phyloP scores from a whole-genome alignment of 2,113 vertebrate species.

The Formicarius rufipectus region DNA sequence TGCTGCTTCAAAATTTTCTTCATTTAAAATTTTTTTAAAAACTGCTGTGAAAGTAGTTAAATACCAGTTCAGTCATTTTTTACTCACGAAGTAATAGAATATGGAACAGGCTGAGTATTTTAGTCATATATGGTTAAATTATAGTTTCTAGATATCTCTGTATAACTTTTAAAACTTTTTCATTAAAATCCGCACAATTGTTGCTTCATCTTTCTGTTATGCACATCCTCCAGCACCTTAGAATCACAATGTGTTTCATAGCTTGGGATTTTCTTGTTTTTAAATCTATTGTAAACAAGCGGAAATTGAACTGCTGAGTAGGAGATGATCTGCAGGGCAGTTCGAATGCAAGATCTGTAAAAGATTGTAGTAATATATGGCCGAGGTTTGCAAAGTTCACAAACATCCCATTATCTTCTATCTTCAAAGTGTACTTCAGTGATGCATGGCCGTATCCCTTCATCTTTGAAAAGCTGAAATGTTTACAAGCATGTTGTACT shows the following conservation, averaged over 20 bases:
- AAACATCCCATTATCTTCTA: not conserved
- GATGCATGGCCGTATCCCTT: not conserved
- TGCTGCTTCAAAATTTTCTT: not conserved
- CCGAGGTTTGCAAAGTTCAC: not conserved
- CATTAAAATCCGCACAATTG: not conserved
- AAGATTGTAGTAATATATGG: not conserved
- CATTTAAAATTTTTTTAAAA: fast-evolving
- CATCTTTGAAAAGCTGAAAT: not conserved
- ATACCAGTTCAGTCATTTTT: not conserved
- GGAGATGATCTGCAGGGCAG: not conserved
- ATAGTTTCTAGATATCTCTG: not conserved
- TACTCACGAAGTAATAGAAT: not conserved
- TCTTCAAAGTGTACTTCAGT: not conserved
- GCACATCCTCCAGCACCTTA: not conserved
- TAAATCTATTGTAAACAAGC: not conserved
- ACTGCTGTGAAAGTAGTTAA: not conserved
- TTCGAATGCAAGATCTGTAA: not conserved
- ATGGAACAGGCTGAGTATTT: not conserved
- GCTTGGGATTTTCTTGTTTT: not conserved
- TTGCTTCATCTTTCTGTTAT: not conserved
- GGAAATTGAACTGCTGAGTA: not conserved
- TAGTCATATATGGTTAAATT: not conserved
- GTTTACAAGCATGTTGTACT: not conserved
- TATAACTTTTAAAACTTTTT: not conserved
- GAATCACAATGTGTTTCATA: not conserved